Conservation (phyloP, 2,113 vertebrate species). For the Chamaetylas fuelleborni region DNA sequence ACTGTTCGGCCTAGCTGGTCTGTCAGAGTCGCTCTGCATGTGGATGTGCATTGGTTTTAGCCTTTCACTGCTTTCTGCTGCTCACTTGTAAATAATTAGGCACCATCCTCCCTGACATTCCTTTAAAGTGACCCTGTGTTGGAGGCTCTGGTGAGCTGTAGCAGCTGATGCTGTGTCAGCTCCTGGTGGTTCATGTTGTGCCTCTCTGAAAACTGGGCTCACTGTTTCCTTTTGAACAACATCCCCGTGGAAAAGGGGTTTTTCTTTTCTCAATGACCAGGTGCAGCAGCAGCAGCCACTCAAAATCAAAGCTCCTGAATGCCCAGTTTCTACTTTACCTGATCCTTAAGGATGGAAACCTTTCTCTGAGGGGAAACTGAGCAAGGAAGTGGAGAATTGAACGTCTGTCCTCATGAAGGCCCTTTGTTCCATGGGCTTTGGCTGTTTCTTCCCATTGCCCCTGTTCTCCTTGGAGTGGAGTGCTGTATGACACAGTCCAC, state of each 20-base stretch:
- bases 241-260: accelerated
- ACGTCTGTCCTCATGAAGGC: background rate
- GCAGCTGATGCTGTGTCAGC: background rate
- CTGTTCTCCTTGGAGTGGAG: background rate
- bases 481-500: background rate
- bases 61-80: background rate
- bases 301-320: background rate
- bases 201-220: background rate
- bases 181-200: background rate
- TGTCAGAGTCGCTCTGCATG: background rate
- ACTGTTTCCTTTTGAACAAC: accelerated
- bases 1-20: background rate
- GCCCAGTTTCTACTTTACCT: background rate
- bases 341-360: background rate
- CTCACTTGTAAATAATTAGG: background rate
- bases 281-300: background rate
- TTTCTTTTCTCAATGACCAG: background rate
- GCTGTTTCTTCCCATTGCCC: background rate
- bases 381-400: background rate
- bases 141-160: background rate
- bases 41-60: background rate
- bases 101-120: background rate
- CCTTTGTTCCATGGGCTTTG: background rate
- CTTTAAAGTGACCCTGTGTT: background rate
- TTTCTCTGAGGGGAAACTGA: background rate